Percentiles rank a stretch among this genome's conserved stretches.
Conservation (phyloP, 2,888 invertebrate genomes). For the Galerucella calmariensis region DNA sequence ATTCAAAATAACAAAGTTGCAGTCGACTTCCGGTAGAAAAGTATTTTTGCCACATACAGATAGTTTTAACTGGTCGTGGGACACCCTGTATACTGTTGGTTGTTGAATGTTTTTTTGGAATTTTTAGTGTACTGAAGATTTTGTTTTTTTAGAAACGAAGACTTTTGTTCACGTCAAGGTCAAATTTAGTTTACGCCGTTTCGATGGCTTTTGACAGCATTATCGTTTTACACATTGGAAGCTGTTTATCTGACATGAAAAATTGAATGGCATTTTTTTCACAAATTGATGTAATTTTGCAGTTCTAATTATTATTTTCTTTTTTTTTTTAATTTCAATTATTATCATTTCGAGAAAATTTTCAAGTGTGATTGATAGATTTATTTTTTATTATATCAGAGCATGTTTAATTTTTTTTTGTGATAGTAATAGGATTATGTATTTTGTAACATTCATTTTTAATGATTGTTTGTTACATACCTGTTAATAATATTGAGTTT, state of each 20-base stretch:
- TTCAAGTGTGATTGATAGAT: constrained; percentile 51
- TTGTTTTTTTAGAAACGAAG: constrained; percentile 11
- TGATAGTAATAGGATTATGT: constrained; percentile 60
- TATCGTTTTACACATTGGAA: constrained; percentile 14
- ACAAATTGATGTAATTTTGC: constrained; percentile 35
- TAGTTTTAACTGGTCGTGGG: too few species aligned
- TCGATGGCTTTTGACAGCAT: constrained; percentile 1
- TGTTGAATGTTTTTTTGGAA: constrained; percentile 10
- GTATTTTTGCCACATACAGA: too few species aligned
- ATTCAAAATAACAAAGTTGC: too few species aligned
- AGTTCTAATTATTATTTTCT: constrained; percentile 30
- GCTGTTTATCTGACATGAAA: constrained; percentile 28
- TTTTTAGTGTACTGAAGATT: constrained; percentile 23
- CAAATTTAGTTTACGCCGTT: constrained; percentile 20
- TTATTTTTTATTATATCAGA: constrained; percentile 47
- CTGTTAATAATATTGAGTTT: constrained; percentile 59
- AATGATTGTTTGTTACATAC: constrained; percentile 56
- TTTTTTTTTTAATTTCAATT: constrained; percentile 27
- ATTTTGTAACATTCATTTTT: constrained; percentile 53
- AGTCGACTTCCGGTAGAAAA: too few species aligned
- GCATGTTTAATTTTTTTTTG: constrained; percentile 53
- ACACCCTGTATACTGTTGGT: neutral
- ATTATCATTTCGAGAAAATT: constrained; percentile 38
- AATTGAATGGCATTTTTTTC: constrained; percentile 37
- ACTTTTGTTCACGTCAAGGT: constrained; percentile 19